Base-by-base conservation (phyloP, 2,113 vertebrate genomes). In the Lycaon pictus region DNA sequence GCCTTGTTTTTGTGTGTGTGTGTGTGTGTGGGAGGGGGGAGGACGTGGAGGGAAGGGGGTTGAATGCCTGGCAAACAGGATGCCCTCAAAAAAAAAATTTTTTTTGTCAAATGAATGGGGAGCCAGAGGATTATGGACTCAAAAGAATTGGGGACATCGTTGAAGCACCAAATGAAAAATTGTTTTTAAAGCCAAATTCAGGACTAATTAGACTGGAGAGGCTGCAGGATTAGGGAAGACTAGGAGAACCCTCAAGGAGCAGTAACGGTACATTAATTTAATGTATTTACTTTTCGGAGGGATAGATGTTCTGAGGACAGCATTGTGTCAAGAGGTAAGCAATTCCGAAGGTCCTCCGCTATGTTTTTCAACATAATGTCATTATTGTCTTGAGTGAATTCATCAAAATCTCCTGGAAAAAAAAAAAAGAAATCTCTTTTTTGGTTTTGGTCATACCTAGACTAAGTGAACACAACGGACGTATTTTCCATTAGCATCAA, bases 351-450 rank as follows among this genome's bases (percentile, higher is more conserved):
- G 76, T 99, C 99, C 37, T 99, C 99, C 55, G 99, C 99, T 48
- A 99, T 99, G 97, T 97, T 99, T 97, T 98, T 98, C 94, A 99
- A 99, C 51, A 99, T 95, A 90, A 98, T 93, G 69, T 97, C 99
- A n/a, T 97, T 98, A 97, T 99, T 99, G 97, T 99, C 99, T 51
- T 98, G 92, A 96, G 99, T 98, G 74, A 99, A 98, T 77, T 99
- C 99, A 95, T 99, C 99, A 98, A 99, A 98, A 93, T 99, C 99
- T 96, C 98, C 99, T 99, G 90, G 19, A 97, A 97, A 95, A 86
- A 72, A 96, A 98, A 89, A 88, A 96, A 17, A 83, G n/a, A 83
- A 90, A 69, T 17, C 93, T 48, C 53, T 84, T 81, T 90, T 67
- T 55, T 12, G 43, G 7, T 60, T 91, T 23, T 32, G 74, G n/a